Conservation (phyloP, 2,113 vertebrate species). For the Silurus glanis region DNA sequence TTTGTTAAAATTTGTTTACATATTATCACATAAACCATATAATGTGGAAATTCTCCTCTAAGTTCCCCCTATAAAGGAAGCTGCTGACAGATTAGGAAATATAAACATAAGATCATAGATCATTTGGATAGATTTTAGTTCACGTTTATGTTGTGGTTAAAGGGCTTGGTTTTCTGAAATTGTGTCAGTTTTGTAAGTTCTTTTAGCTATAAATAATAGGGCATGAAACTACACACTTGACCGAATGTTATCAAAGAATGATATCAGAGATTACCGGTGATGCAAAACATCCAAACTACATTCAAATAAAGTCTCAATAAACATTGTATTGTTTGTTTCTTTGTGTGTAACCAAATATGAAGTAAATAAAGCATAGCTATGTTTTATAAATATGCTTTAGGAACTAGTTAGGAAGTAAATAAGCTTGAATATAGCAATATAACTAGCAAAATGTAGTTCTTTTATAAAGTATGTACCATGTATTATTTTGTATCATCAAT, state of each 20-base stretch:
- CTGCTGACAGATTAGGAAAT: not conserved
- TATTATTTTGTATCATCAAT: not conserved
- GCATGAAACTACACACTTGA: not conserved
- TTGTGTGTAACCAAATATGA: not conserved
- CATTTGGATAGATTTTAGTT: not conserved
- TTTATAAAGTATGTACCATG: not conserved
- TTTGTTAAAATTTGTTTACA: not conserved
- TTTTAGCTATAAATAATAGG: not conserved
- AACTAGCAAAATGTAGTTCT: not conserved
- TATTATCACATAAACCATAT: not conserved
- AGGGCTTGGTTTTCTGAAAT: not conserved
- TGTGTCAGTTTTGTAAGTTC: not conserved
- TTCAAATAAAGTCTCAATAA: not conserved
- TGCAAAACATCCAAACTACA: not conserved
- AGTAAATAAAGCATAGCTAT: not conserved
- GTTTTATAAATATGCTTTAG: not conserved
- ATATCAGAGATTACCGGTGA: not conserved
- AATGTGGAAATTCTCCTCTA: not conserved
- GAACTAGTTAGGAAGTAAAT: not conserved
- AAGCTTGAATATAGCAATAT: not conserved
- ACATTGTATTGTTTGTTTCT: not conserved
- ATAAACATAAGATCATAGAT: conserved; percentile 7
- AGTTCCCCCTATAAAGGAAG: not conserved
- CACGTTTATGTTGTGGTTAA: not conserved
- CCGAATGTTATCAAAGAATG: not conserved